A percentile compares a stretch with the other conserved stretches of the same genome.
Conservation (phyloP, 2,113 vertebrate genomes). For the Gobiocypris rarus region DNA sequence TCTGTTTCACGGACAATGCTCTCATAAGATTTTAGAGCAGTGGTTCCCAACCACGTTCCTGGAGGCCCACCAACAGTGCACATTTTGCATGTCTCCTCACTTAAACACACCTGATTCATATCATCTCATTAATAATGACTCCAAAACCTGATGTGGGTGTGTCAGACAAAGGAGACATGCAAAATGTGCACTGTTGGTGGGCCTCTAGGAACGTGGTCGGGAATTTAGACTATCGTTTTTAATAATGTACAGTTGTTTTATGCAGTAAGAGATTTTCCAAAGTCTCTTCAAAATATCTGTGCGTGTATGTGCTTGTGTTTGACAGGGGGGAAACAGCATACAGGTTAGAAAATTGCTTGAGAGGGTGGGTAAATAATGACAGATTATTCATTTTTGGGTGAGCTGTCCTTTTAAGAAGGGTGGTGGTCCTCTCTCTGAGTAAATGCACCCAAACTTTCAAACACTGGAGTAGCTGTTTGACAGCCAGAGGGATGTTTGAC, state of each 20-base stretch:
- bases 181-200: too few relatives aligned
- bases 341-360: not conserved
- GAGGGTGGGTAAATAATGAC: not conserved
- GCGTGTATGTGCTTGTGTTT: not conserved
- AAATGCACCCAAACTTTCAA: constrained; percentile 54
- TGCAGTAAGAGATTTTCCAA: not conserved
- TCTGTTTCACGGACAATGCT: not conserved
- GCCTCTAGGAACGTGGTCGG: too few relatives aligned
- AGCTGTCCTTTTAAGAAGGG: not conserved
- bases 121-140: too few relatives aligned
- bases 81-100: too few relatives aligned
- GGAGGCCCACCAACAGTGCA: too few relatives aligned
- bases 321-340: not conserved
- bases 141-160: too few relatives aligned
- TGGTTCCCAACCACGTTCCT: too few relatives aligned
- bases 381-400: not conserved
- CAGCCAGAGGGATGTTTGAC: constrained; percentile 24
- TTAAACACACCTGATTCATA: too few relatives aligned
- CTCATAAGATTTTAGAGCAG: not conserved
- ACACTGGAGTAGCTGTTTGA: constrained; percentile 52
- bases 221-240: not conserved
- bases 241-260: not conserved
- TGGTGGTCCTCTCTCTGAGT: constrained; percentile 32
- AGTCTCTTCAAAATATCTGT: not conserved
- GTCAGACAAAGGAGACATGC: too few relatives aligned